Base-by-base conservation (phyloP, 2,113 vertebrate genomes). In the Amazona vittata region DNA sequence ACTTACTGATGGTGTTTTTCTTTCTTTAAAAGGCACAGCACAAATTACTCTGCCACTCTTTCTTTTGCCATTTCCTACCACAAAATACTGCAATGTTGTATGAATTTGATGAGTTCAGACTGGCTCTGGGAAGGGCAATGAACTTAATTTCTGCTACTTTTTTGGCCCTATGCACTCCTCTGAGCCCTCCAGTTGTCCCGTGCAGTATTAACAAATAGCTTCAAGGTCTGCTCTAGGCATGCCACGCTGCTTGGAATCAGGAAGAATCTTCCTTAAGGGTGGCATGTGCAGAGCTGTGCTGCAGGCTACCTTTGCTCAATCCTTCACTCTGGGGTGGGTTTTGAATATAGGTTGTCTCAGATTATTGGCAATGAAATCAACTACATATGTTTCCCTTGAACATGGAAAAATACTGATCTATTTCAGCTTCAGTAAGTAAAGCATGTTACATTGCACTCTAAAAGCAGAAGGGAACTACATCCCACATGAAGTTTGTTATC, bases 301-400 rank as follows among this genome's bases (percentile, higher is more conserved):
- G 57, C 4, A 3, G 11, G 43, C 43, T 71, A 33, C 10, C 15
- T 78, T 57, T 67, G 22, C 31, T 87, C 43, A 64, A 69, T 53
- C 50, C 24, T 86, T 92, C 49, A 33, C 1, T 3, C 12, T 77
- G 31, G 73, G 26, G 24, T 39, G 52, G 5, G 12, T 80, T 94
- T 91, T 65, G 18, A 63, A 53, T n/a, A 35, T 1, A 89, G 2
- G 4, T 57, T 78, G 31, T 52, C 49, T 69, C 53, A 52, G 79
- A 35, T 65, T n/a, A 62, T 8, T 86, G 59, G 9, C 44, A 60
- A n/a, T 43, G 0, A 69, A 83, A 29, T 83, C 13, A 33, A 2
- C 5, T 76, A 24, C 13, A 6, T 11, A 12, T 1, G 3, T 74
- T 25, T 67, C 18, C 25, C 24, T 62, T 0, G 0, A 86, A 81